phyloP scores from a whole-genome alignment of 2,888 invertebrate species.

The Pycnomerus fuliginosus region DNA sequence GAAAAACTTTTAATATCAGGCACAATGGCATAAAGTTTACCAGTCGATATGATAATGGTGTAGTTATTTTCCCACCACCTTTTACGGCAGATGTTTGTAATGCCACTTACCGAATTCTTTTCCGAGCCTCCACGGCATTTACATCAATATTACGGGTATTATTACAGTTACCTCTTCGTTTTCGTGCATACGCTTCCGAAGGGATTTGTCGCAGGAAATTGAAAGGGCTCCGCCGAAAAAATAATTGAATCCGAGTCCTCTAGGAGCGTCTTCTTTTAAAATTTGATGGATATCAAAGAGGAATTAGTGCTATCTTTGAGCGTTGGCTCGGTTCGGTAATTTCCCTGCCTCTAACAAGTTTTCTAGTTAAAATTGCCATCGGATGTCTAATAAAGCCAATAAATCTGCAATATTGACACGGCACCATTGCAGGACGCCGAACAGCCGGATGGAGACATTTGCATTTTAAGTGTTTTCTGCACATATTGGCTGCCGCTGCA shows the following conservation, averaged over 20 bases:
- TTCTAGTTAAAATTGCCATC: conserved; percentile 32
- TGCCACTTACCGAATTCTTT: conserved; percentile 21
- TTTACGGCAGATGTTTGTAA: conserved; percentile 18
- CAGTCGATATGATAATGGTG: conserved; percentile 32
- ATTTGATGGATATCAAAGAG: no score
- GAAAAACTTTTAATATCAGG: conserved; percentile 36
- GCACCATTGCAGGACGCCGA: conserved; percentile 32
- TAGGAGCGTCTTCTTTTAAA: conserved; percentile 3
- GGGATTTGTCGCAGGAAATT: conserved; percentile 16
- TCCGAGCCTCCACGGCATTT: conserved; percentile 6
- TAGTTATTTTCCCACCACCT: conserved; percentile 21
- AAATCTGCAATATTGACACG: conserved; percentile 40
- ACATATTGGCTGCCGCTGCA: conserved; percentile 44
- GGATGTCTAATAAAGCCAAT: conserved; percentile 41
- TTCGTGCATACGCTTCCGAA: conserved; percentile 12
- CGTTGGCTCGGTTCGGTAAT: neutral
- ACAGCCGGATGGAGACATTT: conserved; percentile 47
- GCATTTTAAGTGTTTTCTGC: conserved; percentile 53
- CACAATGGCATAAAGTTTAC: conserved; percentile 37
- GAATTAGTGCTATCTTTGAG: no score
- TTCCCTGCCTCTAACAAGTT: conserved; percentile 19
- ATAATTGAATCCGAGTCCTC: conserved; percentile 7
- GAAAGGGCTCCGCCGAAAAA: conserved; percentile 10
- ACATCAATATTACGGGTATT: conserved; percentile 13
- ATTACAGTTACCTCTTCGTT: conserved; percentile 15